These are phyloP conservation scores for Reticulitermes speratus DNA, from an alignment of 1,140 invertebrate species.

Conservation along the genomic window DNA sequence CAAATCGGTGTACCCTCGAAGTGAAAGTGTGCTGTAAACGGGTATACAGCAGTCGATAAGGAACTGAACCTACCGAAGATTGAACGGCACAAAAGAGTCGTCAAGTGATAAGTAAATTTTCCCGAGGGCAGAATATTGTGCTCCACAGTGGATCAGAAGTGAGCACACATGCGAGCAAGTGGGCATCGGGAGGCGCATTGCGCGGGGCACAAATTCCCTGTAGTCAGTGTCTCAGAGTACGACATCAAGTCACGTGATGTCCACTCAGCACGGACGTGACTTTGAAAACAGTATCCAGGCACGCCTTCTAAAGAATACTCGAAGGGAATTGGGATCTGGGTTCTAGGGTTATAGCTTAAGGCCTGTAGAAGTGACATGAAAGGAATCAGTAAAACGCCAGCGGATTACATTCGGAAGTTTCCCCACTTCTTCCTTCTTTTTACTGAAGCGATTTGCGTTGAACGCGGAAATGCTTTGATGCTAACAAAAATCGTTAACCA, in stretches of 20 bases:
- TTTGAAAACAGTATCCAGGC: neutral
- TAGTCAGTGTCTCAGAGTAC: neutral
- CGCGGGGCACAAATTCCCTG: neutral
- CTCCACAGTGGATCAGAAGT: neutral
- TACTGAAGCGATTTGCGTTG: neutral
- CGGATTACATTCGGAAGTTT: neutral
- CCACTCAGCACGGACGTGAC: slow-evolving; percentile 8
- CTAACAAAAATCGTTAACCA: neutral
- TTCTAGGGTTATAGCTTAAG: neutral
- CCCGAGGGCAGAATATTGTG: neutral
- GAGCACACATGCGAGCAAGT: neutral
- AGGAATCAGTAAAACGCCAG: neutral
- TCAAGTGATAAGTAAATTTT: neutral
- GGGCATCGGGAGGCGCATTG: neutral
- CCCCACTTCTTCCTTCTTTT: neutral
- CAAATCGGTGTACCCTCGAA: too few relatives aligned
- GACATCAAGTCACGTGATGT: neutral
- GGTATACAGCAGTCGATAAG: neutral
- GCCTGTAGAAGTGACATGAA: slow-evolving; percentile 6
- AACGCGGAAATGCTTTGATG: neutral
- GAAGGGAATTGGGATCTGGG: neutral
- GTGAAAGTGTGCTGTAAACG: too few relatives aligned
- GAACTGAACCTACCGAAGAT: neutral
- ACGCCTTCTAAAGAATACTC: neutral
- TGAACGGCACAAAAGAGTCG: neutral